Conservation (phyloP, 2,797 vertebrate genomes). For the Chaetophractus vellerosus region DNA sequence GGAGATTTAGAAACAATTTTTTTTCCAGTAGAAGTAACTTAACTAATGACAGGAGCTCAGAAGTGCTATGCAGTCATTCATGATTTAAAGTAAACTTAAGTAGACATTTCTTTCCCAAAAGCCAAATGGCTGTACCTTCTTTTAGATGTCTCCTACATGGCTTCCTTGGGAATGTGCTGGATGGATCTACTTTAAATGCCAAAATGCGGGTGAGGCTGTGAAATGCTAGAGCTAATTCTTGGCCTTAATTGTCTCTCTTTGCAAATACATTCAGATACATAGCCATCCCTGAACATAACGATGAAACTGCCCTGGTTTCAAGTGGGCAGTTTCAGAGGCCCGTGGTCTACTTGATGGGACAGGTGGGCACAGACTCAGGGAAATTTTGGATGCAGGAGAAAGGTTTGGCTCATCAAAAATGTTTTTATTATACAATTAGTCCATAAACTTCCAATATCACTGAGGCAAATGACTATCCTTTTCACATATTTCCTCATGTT, state of each 20-base stretch:
- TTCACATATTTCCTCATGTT: not conserved
- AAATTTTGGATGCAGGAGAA: not conserved
- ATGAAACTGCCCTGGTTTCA: not conserved
- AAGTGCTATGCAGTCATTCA: not conserved
- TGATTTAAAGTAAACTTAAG: not conserved
- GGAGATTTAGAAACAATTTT: not conserved
- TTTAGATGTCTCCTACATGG: not conserved
- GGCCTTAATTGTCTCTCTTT: not conserved
- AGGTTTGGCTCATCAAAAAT: not conserved
- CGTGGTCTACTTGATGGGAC: not conserved
- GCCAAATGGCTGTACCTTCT: rapidly evolving
- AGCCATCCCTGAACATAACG: not conserved
- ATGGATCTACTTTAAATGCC: not conserved
- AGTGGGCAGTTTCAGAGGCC: not conserved
- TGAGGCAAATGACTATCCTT: not conserved
- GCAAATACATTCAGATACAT: not conserved
- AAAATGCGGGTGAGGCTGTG: not conserved
- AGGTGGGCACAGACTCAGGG: not conserved
- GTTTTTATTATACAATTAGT: not conserved
- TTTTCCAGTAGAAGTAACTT: not conserved
- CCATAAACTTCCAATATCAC: not conserved
- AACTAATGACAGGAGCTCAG: not conserved
- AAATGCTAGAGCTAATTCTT: not conserved
- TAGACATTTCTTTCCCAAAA: not conserved
- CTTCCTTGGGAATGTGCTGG: not conserved